A percentile compares a stretch with the other conserved stretches of the same genome.
phyloP scores from a whole-genome alignment of 1,140 invertebrate species.

The Harpegnathos saltator region DNA sequence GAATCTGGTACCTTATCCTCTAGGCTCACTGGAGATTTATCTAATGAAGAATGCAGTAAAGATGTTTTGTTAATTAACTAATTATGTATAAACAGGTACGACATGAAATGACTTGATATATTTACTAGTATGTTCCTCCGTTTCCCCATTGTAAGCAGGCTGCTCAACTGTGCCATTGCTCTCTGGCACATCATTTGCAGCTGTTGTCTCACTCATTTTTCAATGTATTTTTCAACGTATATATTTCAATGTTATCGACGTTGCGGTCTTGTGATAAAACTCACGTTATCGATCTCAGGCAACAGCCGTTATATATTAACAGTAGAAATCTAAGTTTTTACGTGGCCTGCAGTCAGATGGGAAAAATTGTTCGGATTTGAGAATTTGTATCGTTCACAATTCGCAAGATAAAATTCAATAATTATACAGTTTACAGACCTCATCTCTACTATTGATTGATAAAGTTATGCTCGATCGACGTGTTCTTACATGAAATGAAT shows the following conservation, averaged over 20 bases:
- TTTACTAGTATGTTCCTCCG: constrained; percentile 74
- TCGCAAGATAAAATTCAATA: not conserved
- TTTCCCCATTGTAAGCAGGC: constrained; percentile 75
- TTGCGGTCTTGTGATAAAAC: not conserved
- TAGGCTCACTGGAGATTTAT: constrained; percentile 73
- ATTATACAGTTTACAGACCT: too few species aligned
- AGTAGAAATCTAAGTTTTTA: not conserved
- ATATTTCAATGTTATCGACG: not conserved
- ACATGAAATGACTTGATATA: too few species aligned
- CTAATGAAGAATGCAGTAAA: constrained; percentile 53
- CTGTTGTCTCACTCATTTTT: constrained; percentile 72
- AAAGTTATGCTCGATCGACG: too few species aligned
- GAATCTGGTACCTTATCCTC: constrained; percentile 80
- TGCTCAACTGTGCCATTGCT: constrained; percentile 73
- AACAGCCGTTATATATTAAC: constrained; percentile 13
- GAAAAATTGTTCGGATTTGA: constrained; percentile 11
- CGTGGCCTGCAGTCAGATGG: not conserved
- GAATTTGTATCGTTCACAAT: not conserved
- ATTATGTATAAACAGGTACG: too few species aligned
- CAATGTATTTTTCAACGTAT: too few species aligned
- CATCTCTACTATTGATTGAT: too few species aligned
- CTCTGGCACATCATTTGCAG: constrained; percentile 69
- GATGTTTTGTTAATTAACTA: too few species aligned
- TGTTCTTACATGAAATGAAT: too few species aligned
- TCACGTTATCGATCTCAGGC: not conserved